phyloP scores from a whole-genome alignment of 2,888 invertebrate species.

The Acanthosepion pharaonis region DNA sequence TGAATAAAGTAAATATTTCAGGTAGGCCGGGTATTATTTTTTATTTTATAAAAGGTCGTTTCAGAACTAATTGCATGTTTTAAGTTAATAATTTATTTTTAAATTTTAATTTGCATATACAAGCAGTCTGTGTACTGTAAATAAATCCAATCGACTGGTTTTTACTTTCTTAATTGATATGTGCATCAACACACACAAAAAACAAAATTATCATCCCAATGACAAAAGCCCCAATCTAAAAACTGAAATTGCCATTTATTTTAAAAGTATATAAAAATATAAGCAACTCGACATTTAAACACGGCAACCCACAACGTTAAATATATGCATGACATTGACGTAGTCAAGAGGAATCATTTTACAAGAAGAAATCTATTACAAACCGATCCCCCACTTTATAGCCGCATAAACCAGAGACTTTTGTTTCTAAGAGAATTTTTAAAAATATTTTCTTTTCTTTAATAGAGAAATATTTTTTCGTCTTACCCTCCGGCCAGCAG shows the following conservation, averaged over 20 bases:
- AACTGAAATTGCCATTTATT: background rate
- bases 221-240: background rate
- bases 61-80: too few relatives aligned
- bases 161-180: too few relatives aligned
- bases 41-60: too few relatives aligned
- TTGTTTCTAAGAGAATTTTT: background rate
- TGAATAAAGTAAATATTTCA: too few relatives aligned
- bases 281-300: background rate
- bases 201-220: background rate
- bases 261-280: background rate
- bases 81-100: too few relatives aligned
- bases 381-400: background rate
- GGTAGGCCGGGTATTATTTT: too few relatives aligned
- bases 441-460: background rate
- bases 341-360: background rate
- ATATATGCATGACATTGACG: background rate
- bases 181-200: too few relatives aligned
- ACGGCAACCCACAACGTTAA: background rate
- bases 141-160: too few relatives aligned
- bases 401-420: background rate
- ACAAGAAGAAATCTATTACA: background rate
- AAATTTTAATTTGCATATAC: too few relatives aligned
- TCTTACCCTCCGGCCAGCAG: constrained; percentile 95
- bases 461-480: constrained; percentile 11
- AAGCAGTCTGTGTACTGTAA: too few relatives aligned